These are phyloP conservation scores for Tinea semifulvella DNA, from an alignment of 2,888 invertebrate genomes.

Conservation along the genomic window DNA sequence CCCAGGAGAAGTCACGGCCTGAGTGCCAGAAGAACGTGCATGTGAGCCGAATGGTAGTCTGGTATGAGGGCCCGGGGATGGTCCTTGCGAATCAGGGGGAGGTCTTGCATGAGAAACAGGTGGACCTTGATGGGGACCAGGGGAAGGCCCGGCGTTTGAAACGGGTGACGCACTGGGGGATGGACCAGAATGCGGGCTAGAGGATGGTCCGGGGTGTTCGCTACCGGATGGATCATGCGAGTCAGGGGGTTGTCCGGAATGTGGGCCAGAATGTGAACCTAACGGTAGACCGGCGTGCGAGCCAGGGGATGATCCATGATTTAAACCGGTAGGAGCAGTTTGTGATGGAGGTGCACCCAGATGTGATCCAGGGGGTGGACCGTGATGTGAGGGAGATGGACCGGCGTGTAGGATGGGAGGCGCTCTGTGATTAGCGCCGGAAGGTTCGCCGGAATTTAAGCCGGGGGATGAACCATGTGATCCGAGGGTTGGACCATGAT, in stretches of 20 bases:
- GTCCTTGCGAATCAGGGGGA: background rate
- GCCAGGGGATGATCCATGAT: background rate
- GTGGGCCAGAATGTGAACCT: background rate
- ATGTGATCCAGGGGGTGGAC: background rate
- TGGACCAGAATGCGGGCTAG: background rate
- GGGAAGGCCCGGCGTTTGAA: slow-evolving; percentile 16
- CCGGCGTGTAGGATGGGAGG: background rate
- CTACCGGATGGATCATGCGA: background rate
- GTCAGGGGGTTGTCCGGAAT: no score
- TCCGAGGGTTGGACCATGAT: background rate
- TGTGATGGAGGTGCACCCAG: no score
- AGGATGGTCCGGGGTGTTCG: background rate
- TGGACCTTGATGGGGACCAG: no score
- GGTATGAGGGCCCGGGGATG: slow-evolving; percentile 17
- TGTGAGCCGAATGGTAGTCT: slow-evolving; percentile 21
- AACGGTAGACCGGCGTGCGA: no score
- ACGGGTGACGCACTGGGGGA: slow-evolving; percentile 22
- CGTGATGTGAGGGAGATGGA: background rate
- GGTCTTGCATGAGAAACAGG: slow-evolving; percentile 1
- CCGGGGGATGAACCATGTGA: background rate
- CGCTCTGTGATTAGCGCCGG: no score
- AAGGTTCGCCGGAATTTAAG: no score
- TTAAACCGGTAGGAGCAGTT: background rate
- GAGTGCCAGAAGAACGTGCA: background rate
- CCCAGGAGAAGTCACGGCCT: slow-evolving; percentile 6